Conservation (phyloP, 2,888 invertebrate genomes). For the Dasypogon diadema region DNA sequence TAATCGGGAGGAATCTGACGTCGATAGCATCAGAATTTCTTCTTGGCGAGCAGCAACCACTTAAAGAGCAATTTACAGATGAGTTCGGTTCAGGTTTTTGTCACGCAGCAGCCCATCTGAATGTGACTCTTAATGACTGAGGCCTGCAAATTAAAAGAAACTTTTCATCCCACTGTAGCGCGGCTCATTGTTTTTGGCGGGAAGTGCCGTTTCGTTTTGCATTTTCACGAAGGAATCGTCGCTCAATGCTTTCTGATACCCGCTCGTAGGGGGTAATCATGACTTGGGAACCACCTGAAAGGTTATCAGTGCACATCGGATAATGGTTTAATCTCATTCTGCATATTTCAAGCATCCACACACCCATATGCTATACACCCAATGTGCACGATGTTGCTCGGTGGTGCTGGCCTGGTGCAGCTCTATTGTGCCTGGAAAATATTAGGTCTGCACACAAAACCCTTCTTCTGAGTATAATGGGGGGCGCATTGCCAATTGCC, state of each 20-base stretch:
- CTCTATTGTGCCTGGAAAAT: too few relatives aligned
- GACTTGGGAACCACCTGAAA: conserved; percentile 58
- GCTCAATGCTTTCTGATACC: conserved; percentile 9
- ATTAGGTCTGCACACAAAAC: too few relatives aligned
- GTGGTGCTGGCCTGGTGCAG: not conserved
- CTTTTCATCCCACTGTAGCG: conserved; percentile 25
- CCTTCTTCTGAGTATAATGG: too few relatives aligned
- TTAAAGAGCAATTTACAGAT: conserved; percentile 46
- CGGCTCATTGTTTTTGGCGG: conserved; percentile 32
- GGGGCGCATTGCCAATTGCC: too few relatives aligned
- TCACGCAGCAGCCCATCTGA: not conserved
- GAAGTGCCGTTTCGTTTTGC: conserved; percentile 48
- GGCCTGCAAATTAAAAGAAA: conserved; percentile 8
- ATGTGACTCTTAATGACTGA: conserved; percentile 27
- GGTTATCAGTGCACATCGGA: conserved; percentile 65
- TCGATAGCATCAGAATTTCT: conserved; percentile 22
- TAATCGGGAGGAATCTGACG: conserved; percentile 11
- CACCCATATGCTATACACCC: conserved; percentile 39
- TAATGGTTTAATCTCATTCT: conserved; percentile 67
- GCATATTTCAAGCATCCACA: conserved; percentile 47
- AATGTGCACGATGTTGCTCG: conserved; percentile 25
- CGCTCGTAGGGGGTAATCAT: conserved; percentile 48
- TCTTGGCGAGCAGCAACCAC: conserved; percentile 18
- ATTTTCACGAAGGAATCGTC: conserved; percentile 48
- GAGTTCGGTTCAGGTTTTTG: not conserved